Base-by-base conservation (phyloP, 2,113 vertebrate species). In the Cynocephalus volans region DNA sequence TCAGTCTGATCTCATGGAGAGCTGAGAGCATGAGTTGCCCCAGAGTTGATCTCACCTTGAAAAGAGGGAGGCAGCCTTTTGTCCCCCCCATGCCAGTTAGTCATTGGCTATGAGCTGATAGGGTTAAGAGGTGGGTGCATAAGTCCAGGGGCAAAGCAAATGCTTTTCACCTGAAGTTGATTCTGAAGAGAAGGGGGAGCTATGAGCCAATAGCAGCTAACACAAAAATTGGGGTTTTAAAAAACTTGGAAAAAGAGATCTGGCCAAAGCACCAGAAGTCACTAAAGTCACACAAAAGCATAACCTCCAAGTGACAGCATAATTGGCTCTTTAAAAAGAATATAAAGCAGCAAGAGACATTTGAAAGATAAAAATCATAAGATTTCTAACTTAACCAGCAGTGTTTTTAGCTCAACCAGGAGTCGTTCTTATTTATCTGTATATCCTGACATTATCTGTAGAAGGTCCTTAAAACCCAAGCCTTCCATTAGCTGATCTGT, bases 321-420 rank as follows among this genome's bases (percentile, higher is more conserved):
- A 70, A 80, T 9, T 17, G 58, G 17, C 28, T 75, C 18, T 70
- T 96, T 91, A 82, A 76, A 75, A 90, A 88, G 56, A 80, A 92
- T 70, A 64, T 11, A 65, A 96, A 82, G 17, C 24, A 67, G 36
- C 12, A 85, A 88, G 65, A 60, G 21, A 85, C 62, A 80, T 93
- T 80, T 75, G 36, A 90, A 96, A 90, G 75, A 62, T 23, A 93
- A 76, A 87, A 56, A 48, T n/a, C 9, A 28, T n/a, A 90, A 50
- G 41, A 80, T 69, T 21, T 92, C 31, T 84, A 81, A 70, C 19
- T 36, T 84, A 75, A 31, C 41, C 67, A 94, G 73, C 56, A 77
- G 77, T 56, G 41, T 92, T 95, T 89, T 65, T 23, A 85, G 92
- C 77, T 90, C 62, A 86, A 6, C 11, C 56, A 70, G 69, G 17